Base-by-base conservation (phyloP, 2,888 invertebrate species). In the Scaptomyza cyrtandrae region DNA sequence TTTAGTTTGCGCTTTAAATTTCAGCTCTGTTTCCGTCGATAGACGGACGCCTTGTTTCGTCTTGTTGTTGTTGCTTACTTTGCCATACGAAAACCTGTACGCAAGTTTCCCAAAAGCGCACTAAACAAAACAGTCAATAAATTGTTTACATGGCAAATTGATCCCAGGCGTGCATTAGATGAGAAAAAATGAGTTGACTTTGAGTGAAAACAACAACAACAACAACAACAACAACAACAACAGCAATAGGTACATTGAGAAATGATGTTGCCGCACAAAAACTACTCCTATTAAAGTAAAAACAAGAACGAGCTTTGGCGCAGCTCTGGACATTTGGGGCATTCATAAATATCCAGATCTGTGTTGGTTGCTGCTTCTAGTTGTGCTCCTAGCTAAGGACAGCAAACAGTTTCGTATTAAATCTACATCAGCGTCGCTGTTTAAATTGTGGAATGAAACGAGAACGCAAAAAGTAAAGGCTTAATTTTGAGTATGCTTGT, bases 121-220 rank as follows among this genome's bases (percentile, higher is more conserved):
- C 85, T 86, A 85, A 86, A 75, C 79, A 74, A 87, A 82, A 79
- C 75, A 87, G 85, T 88, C 89, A 86, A 88, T 86, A 88, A 86
- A 86, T 86, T 88, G 89, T 88, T 88, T 87, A 88, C 89, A 86
- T 85, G 71, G 77, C 89, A 88, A 86, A 86, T 88, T 86, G 85
- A 81, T 88, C 85, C 85, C 85, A 35, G 71, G 85, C 79, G 85
- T 72, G 87, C 81, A 88, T 86, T 86, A 88, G 85, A 87, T 88
- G 85, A 86, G 87, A 66, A 85, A 79, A 88, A 85, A 87, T 86
- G 82, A 85, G 85, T 88, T 86, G 86, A 88, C 86, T 84, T 86
- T 90, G 87, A 83, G 78, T 78, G 63, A 71, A 74, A 78, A 71
- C 27, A 81, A 63, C 75, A 64, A 65, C 55, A 50, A 2, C 19